phyloP scores from a whole-genome alignment of 2,888 invertebrate species.

The Drosophila prostipennis region DNA sequence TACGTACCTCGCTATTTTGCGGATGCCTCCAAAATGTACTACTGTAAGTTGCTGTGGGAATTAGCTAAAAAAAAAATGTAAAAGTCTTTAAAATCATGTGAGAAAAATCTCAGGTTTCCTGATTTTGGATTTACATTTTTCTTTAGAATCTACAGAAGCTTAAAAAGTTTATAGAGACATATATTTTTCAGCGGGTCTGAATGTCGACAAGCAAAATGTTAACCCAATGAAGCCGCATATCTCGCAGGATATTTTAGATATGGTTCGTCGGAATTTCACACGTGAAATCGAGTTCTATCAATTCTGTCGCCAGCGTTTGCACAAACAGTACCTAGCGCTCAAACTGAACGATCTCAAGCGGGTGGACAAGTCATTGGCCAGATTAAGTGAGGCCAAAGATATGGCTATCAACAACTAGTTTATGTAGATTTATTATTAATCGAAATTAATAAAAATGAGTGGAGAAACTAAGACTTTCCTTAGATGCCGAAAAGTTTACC shows the following conservation, averaged over 20 bases:
- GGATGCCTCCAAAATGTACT: conserved; percentile 89
- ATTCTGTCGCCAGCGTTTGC: conserved; percentile 93
- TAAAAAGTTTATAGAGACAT: neutral
- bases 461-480: neutral
- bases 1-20: conserved; percentile 93
- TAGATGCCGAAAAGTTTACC: neutral
- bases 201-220: conserved; percentile 88
- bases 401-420: conserved; percentile 50
- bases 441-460: conserved; percentile 19
- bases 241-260: conserved; percentile 91
- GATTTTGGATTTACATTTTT: conserved; percentile 1
- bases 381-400: conserved; percentile 39
- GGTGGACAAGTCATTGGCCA: conserved; percentile 54
- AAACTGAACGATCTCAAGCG: conserved; percentile 77
- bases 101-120: neutral
- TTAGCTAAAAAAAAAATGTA: neutral
- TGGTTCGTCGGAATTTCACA: conserved; percentile 93
- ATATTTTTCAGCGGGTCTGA: conserved; percentile 72
- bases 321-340: conserved; percentile 91
- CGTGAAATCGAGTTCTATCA: conserved; percentile 96
- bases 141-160: neutral
- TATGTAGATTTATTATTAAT: conserved; percentile 12
- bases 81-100: neutral
- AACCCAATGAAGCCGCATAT: conserved; percentile 95
- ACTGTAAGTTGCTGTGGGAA: conserved; percentile 85